Conservation (phyloP, 1,140 invertebrate species). For the Meloidogyne floridensis region DNA sequence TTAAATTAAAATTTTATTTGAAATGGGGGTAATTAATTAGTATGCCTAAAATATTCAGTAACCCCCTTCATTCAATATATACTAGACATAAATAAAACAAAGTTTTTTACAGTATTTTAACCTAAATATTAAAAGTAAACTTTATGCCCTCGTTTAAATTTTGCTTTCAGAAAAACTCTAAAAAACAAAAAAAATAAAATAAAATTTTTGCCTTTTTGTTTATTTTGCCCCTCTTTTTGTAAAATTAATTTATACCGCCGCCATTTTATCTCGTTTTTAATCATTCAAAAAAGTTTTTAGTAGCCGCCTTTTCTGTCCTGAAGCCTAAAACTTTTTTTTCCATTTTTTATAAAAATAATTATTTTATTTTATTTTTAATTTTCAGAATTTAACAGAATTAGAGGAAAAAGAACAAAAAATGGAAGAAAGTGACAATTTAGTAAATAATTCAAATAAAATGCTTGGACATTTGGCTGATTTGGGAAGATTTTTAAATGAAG, state of each 20-base stretch:
- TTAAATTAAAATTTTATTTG: too few relatives aligned
- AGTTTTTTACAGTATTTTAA: too few relatives aligned
- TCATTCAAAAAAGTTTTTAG: constrained; percentile 2
- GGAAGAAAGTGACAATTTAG: not conserved
- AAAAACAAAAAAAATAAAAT: not conserved
- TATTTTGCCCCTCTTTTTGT: not conserved
- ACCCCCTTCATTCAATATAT: too few relatives aligned
- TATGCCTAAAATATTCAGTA: too few relatives aligned
- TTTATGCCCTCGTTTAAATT: not conserved
- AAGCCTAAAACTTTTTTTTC: not conserved
- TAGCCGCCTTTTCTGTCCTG: not conserved
- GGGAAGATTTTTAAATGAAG: not conserved
- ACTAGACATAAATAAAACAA: too few relatives aligned
- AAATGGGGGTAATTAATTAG: too few relatives aligned
- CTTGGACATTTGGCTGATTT: not conserved
- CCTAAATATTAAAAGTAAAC: too few relatives aligned
- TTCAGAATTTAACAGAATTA: not conserved
- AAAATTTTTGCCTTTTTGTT: not conserved
- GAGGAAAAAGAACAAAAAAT: not conserved
- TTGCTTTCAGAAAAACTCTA: not conserved
- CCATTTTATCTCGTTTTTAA: not conserved
- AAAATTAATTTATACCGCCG: not conserved
- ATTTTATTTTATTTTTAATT: not conserved
- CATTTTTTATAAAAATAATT: not conserved
- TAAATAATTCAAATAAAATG: constrained; percentile 2